phyloP scores from a whole-genome alignment of 2,888 invertebrate genomes.

The Caenorhabditis parvicauda region DNA sequence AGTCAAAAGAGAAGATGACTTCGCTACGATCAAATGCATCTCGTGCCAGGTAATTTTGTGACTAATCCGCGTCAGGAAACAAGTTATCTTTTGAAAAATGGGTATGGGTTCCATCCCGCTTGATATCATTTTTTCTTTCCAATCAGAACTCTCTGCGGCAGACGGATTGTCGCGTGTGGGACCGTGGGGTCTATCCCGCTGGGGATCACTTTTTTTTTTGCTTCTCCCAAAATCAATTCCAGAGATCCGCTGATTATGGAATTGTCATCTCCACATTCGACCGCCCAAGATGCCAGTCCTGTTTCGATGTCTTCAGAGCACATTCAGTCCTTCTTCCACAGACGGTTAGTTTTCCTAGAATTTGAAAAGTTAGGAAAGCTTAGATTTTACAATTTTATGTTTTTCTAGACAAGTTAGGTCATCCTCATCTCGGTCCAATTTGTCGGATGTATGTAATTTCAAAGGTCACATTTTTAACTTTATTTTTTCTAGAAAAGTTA shows the following conservation, averaged over 20 bases:
- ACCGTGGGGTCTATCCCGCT: no score
- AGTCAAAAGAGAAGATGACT: conserved; percentile 37
- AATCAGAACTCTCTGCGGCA: no score
- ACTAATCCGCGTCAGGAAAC: neutral
- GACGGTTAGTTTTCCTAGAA: conserved; percentile 4
- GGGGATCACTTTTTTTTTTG: no score
- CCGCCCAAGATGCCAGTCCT: conserved; percentile 47
- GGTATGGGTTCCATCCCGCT: no score
- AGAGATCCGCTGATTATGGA: conserved; percentile 32
- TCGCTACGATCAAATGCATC: conserved; percentile 30
- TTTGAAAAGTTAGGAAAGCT: neutral
- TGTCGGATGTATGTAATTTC: neutral
- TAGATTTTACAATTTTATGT: conserved; percentile 1
- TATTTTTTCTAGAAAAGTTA: no score
- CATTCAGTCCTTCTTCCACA: conserved; percentile 5
- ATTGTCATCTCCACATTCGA: conserved; percentile 44
- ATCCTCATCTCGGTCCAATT: neutral
- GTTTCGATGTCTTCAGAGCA: conserved; percentile 39
- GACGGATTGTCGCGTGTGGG: no score
- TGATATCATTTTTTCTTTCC: no score
- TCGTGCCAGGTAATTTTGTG: conserved; percentile 24
- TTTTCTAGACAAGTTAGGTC: neutral
- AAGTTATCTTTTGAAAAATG: no score
- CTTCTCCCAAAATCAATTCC: neutral
- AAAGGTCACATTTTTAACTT: no score